A percentile compares a stretch with the other conserved stretches of the same genome.
These are phyloP conservation scores for Metridium senile DNA, from an alignment of 92 coral and sea anemone genomes.

Conservation along the genomic window DNA sequence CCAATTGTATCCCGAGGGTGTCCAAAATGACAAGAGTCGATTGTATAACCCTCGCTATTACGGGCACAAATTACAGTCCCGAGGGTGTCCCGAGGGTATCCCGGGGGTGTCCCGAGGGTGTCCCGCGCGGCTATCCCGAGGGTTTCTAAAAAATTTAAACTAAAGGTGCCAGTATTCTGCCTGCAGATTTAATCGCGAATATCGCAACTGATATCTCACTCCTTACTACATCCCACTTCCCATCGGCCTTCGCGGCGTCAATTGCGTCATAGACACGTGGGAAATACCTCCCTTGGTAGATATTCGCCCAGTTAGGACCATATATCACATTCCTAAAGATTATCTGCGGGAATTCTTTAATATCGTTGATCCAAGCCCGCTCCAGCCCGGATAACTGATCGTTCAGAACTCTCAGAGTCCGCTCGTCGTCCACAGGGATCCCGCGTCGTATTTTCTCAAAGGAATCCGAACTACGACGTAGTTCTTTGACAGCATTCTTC, in stretches of 20 bases:
- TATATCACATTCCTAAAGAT: slow-evolving; percentile 68
- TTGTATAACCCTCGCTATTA: too few species aligned
- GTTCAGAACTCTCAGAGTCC: slow-evolving; percentile 60
- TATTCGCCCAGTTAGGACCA: slow-evolving; percentile 53
- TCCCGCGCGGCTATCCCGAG: too few species aligned
- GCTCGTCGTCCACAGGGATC: background rate
- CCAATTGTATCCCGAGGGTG: too few species aligned
- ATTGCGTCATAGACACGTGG: slow-evolving; percentile 58
- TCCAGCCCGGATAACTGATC: slow-evolving; percentile 81
- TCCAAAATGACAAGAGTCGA: too few species aligned
- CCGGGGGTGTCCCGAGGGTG: too few species aligned
- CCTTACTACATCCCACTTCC: slow-evolving; percentile 59
- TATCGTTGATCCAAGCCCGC: slow-evolving; percentile 66
- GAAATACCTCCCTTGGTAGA: slow-evolving; percentile 59
- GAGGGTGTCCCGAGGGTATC: too few species aligned
- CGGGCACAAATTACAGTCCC: too few species aligned
- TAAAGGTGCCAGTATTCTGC: slow-evolving; percentile 21
- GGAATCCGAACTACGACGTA: slow-evolving; percentile 40
- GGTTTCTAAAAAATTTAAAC: background rate
- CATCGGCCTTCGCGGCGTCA: slow-evolving; percentile 35
- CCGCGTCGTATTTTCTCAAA: slow-evolving; percentile 39
- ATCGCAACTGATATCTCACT: slow-evolving; percentile 65
- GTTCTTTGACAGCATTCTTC: slow-evolving; percentile 50
- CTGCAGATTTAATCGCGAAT: slow-evolving; percentile 62
- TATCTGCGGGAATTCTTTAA: slow-evolving; percentile 33